Percentiles rank a stretch among this genome's conserved stretches.
These are phyloP conservation scores for Meriones psammophilus DNA, from an alignment of 2,797 vertebrate genomes.

Conservation along the genomic window DNA sequence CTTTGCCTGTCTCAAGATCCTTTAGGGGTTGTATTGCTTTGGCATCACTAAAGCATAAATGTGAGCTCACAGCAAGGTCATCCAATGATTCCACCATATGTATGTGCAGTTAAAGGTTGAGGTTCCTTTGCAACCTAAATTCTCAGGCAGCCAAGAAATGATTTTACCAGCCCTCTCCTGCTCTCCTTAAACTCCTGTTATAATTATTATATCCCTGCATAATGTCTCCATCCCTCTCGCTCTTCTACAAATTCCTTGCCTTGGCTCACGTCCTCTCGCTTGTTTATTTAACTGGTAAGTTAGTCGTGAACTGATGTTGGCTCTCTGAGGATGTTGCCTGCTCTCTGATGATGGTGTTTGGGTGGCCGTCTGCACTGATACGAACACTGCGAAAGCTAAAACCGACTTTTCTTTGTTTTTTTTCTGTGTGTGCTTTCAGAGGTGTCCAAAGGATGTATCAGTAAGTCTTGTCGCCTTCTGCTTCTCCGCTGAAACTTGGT, in stretches of 20 bases:
- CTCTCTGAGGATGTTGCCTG: background rate
- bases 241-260: background rate
- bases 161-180: background rate
- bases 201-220: background rate
- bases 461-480: conserved; percentile 54
- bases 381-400: background rate
- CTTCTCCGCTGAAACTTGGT: conserved; percentile 2
- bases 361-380: background rate
- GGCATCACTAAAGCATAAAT: conserved; percentile 3
- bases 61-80: background rate
- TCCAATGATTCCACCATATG: background rate
- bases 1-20: background rate
- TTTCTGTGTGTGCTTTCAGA: conserved; percentile 40
- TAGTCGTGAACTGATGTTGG: conserved; percentile 1
- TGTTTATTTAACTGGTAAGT: conserved; percentile 29
- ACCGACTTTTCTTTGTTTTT: conserved; percentile 3
- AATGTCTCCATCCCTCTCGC: background rate
- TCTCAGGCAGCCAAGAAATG: background rate
- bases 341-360: background rate
- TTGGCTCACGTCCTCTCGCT: background rate
- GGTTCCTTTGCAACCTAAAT: conserved; percentile 14
- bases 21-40: conserved; percentile 1
- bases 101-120: background rate
- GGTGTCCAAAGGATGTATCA: background rate
- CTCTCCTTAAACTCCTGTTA: background rate